Base-by-base conservation (phyloP, 2,113 vertebrate species). In the Pelobates fuscus region DNA sequence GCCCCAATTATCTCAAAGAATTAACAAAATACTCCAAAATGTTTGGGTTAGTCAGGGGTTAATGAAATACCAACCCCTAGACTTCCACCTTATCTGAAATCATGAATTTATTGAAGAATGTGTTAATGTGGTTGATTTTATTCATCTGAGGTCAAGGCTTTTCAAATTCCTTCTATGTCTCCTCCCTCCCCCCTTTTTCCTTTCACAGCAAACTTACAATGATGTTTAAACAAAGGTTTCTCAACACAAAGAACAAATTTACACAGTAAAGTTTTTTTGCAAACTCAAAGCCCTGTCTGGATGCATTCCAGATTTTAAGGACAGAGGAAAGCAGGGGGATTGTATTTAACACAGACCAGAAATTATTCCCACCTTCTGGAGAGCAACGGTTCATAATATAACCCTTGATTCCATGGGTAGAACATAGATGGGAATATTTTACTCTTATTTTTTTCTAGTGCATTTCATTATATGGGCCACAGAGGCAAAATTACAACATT, bases 191-290 rank as follows among this genome's bases (percentile, higher is more conserved):
- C 79, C 83, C 85, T 80, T 86, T 83, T 83, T 80, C 84, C 80
- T 84, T 83, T 84, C 84, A 82, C 82, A 82, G 90, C 89, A 92
- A 90, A 87, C 88, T 88, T 89, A 94, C 91, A 93, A 94, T 92
- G 90, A 90, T 91, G 88, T 89, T 91, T 88, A 92, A 93, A 94
- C 93, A 94, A 94, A 94, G 91, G 89, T 71, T 86, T 83, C 86
- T 83, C 85, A 78, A 84, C 90, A 95, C 93, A 95, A 93, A 94
- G 92, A 91, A 86, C 92, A 94, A 93, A 93, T 94, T 93, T 94
- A 93, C 93, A 93, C 91, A 94, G 92, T 90, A 88, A 91, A 87
- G 90, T 91, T 91, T 93, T 92, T 90, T 91, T 90, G 90, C 89
- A 85, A 91, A 90, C 88, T 91, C 91, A 92, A 92, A 91, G 90